phyloP scores from a whole-genome alignment of 2,113 vertebrate species.

The Polyodon spathula region DNA sequence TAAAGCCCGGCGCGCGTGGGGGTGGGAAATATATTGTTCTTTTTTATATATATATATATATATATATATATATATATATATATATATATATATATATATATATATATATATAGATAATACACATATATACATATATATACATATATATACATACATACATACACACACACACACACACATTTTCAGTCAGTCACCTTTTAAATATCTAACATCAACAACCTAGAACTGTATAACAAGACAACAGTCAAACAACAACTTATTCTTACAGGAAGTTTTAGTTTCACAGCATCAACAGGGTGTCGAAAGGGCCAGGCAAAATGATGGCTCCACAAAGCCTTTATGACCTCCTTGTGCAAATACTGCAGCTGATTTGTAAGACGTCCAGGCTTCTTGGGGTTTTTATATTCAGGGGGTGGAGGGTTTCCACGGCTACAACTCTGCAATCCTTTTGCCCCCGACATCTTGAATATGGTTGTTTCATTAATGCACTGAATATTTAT shows the following conservation, averaged over 20 bases:
- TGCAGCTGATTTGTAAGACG: slow-evolving; percentile 79
- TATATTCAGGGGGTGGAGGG: slow-evolving; percentile 73
- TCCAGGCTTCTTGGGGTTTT: slow-evolving; percentile 60
- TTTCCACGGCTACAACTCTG: slow-evolving; percentile 48
- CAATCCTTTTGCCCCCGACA: slow-evolving; percentile 54
- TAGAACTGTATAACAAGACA: background rate
- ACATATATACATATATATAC: too few relatives aligned
- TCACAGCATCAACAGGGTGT: slow-evolving; percentile 82
- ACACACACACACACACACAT: too few relatives aligned
- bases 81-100: too few relatives aligned
- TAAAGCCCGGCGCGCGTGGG: too few relatives aligned
- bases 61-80: too few relatives aligned
- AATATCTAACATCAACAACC: too few relatives aligned
- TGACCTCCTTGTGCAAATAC: slow-evolving; percentile 73
- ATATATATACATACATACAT: too few relatives aligned
- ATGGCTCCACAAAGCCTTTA: slow-evolving; percentile 78
- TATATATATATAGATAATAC: too few relatives aligned
- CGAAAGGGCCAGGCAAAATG: slow-evolving; percentile 86
- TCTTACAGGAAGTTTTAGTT: slow-evolving; percentile 80
- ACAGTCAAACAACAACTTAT: background rate
- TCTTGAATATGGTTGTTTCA: slow-evolving; percentile 30
- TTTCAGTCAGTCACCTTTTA: too few relatives aligned
- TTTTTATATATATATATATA: too few relatives aligned
- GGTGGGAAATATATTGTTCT: too few relatives aligned
- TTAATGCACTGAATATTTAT: background rate